Evolutionary conservation across 2,113 vertebrate genomes (phyloP).

Genomic region (Takifugu flavidus): DNA sequence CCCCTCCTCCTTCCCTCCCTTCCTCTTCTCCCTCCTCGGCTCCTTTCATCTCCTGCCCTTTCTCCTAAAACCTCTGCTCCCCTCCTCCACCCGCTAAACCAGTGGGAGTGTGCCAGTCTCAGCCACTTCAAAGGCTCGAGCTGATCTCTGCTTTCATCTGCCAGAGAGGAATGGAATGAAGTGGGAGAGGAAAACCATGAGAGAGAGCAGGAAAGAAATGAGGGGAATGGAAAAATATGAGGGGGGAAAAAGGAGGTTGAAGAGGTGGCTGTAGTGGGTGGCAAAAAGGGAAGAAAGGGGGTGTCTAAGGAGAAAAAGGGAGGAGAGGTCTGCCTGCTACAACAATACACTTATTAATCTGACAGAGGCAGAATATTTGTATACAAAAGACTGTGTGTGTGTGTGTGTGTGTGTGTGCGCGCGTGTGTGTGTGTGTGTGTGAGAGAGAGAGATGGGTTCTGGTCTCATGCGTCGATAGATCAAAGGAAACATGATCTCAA

Average conservation of each 20-base stretch:
- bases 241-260: not conserved
- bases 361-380: slow-evolving; percentile 40
- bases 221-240: slow-evolving; percentile 7
- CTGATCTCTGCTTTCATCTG: slow-evolving; percentile 71
- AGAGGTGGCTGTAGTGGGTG: slow-evolving; percentile 11
- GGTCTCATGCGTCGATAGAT: slow-evolving; percentile 60
- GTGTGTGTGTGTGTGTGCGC: slow-evolving; percentile 24
- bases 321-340: slow-evolving; percentile 36
- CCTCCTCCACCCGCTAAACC: slow-evolving; percentile 55
- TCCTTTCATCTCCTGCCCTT: slow-evolving; percentile 65
- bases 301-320: slow-evolving; percentile 26
- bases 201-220: slow-evolving; percentile 3
- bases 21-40: slow-evolving; percentile 28
- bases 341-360: slow-evolving; percentile 65
- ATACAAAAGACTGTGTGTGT: slow-evolving; percentile 14
- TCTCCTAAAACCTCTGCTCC: slow-evolving; percentile 61
- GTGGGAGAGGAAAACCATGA: slow-evolving; percentile 6
- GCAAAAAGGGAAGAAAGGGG: slow-evolving; percentile 36
- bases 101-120: slow-evolving; percentile 64
- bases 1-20: slow-evolving; percentile 22
- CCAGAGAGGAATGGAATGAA: slow-evolving; percentile 18
- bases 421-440: slow-evolving; percentile 20
- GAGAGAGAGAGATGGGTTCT: slow-evolving; percentile 29
- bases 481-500: slow-evolving; percentile 53
- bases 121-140: slow-evolving; percentile 67